Evolutionary conservation across 2,888 invertebrate genomes (phyloP).

Genomic region (Napeogenes sylphis): DNA sequence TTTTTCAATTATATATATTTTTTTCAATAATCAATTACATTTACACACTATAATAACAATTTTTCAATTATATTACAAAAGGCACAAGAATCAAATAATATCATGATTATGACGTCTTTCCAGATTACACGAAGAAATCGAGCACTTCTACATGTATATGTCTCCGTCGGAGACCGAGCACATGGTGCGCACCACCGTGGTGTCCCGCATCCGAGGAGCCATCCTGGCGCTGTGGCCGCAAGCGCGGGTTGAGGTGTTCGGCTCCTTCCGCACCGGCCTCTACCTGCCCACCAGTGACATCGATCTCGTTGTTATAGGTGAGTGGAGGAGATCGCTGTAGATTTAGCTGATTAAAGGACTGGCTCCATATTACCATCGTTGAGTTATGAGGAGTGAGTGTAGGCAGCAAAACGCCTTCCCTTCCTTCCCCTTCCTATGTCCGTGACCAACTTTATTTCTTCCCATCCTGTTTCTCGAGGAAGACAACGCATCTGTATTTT

Average conservation of each 20-base stretch:
- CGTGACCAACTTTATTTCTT: too few relatives aligned
- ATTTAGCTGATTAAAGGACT: background rate
- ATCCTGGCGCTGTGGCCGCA: slow-evolving; percentile 94
- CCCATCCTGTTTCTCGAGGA: too few relatives aligned
- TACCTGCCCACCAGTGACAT: slow-evolving; percentile 97
- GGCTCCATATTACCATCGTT: background rate
- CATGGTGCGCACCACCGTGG: slow-evolving; percentile 91
- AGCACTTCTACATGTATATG: slow-evolving; percentile 97
- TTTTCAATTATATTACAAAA: too few relatives aligned
- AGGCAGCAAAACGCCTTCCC: too few relatives aligned
- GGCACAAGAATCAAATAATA: too few relatives aligned
- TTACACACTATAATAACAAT: too few relatives aligned
- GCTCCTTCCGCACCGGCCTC: slow-evolving; percentile 97
- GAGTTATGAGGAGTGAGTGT: too few relatives aligned
- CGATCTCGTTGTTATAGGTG: slow-evolving; percentile 80
- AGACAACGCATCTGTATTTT: too few relatives aligned
- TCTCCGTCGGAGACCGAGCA: slow-evolving; percentile 95
- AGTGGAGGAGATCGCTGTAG: slow-evolving; percentile 33
- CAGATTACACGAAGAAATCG: slow-evolving; percentile 97
- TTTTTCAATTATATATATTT: too few relatives aligned
- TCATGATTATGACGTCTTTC: background rate
- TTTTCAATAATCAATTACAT: too few relatives aligned
- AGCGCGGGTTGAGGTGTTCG: slow-evolving; percentile 97
- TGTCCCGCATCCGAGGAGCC: slow-evolving; percentile 91
- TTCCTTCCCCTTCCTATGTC: too few relatives aligned